phyloP scores from a whole-genome alignment of 2,888 invertebrate species.

The Nomada fucata region DNA sequence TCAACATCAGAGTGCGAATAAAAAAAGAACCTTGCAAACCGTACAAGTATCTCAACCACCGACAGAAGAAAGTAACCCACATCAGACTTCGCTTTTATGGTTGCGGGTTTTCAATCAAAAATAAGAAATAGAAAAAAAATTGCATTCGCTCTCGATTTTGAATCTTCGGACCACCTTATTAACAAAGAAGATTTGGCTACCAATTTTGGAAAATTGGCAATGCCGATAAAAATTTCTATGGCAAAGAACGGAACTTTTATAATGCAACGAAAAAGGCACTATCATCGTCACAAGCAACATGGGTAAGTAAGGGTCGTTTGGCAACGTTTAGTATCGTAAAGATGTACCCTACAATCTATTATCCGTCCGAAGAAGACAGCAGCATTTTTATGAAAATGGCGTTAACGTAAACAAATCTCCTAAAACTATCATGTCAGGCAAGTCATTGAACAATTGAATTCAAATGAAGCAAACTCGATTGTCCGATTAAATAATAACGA shows the following conservation, averaged over 20 bases:
- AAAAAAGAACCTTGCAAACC: background rate
- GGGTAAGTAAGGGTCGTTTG: background rate
- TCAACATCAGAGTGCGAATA: background rate
- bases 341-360: constrained; percentile 11
- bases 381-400: background rate
- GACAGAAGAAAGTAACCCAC: background rate
- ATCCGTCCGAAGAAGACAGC: constrained; percentile 8
- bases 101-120: background rate
- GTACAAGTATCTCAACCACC: background rate
- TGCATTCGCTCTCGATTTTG: constrained; percentile 11
- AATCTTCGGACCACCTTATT: constrained; percentile 5
- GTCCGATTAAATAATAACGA: background rate
- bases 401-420: constrained; percentile 9
- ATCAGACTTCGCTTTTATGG: constrained; percentile 7
- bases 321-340: no score
- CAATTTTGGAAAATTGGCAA: background rate
- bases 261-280: constrained; percentile 8
- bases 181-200: background rate
- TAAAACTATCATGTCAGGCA: background rate
- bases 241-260: constrained; percentile 17
- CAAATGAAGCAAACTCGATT: no score
- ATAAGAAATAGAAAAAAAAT: background rate
- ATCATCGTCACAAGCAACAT: constrained; percentile 11
- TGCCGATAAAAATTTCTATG: constrained; percentile 18
- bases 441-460: constrained; percentile 10